Conservation (phyloP, 2,888 invertebrate species). For the Eupithecia vulgata region DNA sequence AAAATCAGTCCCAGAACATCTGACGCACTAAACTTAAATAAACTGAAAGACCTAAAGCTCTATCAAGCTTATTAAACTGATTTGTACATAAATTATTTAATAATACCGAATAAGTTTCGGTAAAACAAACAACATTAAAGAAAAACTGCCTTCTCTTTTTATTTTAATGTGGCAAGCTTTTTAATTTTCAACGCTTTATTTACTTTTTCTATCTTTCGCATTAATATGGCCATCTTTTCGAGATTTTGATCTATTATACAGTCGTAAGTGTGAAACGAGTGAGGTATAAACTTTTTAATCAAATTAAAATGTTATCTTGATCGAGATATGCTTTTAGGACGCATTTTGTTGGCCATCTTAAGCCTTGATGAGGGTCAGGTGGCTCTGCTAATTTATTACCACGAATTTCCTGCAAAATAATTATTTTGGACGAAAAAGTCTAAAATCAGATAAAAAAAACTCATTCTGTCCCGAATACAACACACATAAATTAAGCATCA, state of each 20-base stretch:
- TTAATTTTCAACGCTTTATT: slow-evolving; percentile 34
- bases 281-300: slow-evolving; percentile 49
- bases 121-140: slow-evolving; percentile 12
- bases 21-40: slow-evolving; percentile 69
- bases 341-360: slow-evolving; percentile 59
- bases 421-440: slow-evolving; percentile 35
- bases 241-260: slow-evolving; percentile 30
- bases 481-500: neutral
- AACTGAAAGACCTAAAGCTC: slow-evolving; percentile 43
- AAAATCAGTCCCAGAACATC: slow-evolving; percentile 76
- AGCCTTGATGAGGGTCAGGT: slow-evolving; percentile 59
- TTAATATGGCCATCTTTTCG: slow-evolving; percentile 26
- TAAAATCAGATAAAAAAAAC: slow-evolving; percentile 12
- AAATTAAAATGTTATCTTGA: slow-evolving; percentile 49
- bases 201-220: slow-evolving; percentile 31
- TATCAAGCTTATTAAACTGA: slow-evolving; percentile 21
- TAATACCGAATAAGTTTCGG: neutral
- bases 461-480: slow-evolving; percentile 15
- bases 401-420: slow-evolving; percentile 46
- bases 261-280: slow-evolving; percentile 33
- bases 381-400: slow-evolving; percentile 57
- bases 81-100: slow-evolving; percentile 22
- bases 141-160: slow-evolving; percentile 21
- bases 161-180: slow-evolving; percentile 38
- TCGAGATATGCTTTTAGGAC: slow-evolving; percentile 52